phyloP scores from a whole-genome alignment of 2,797 vertebrate genomes.

The Prunella strophiata region DNA sequence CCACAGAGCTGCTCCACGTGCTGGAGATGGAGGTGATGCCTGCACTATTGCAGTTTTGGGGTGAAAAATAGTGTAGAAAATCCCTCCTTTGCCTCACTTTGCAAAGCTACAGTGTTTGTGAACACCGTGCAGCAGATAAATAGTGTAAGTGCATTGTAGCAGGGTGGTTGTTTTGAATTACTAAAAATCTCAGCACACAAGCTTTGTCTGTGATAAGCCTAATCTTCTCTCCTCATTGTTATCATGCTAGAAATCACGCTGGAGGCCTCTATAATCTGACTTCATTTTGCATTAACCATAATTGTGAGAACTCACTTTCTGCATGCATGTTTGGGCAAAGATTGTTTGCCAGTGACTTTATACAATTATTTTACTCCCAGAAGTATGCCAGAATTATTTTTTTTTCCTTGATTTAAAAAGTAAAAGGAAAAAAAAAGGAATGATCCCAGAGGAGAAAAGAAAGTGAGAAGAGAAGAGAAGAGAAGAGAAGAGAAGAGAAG shows the following conservation, averaged over 20 bases:
- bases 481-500: not conserved
- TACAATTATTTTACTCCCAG: conserved; percentile 41
- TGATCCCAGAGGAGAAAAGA: not conserved
- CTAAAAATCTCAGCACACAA: conserved; percentile 16
- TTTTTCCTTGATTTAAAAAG: not conserved
- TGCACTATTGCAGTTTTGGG: not conserved
- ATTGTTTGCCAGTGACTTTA: conserved; percentile 46
- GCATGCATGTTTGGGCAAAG: conserved; percentile 52
- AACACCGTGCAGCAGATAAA: not conserved
- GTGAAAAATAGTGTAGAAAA: not conserved
- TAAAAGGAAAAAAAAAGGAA: not conserved
- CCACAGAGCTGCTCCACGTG: not conserved
- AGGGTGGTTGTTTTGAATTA: not conserved
- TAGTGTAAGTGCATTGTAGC: not conserved
- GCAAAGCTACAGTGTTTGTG: not conserved
- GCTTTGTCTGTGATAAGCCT: conserved; percentile 38
- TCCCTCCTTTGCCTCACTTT: not conserved
- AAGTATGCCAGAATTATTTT: conserved; percentile 22
- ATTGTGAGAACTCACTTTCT: conserved; percentile 67
- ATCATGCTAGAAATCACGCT: conserved; percentile 43
- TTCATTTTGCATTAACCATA: conserved; percentile 46
- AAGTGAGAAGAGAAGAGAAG: not conserved
- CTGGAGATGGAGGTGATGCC: not conserved
- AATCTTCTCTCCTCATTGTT: conserved; percentile 55
- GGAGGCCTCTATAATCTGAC: conserved; percentile 45